Evolutionary conservation across 2,113 vertebrate species (phyloP).

Genomic region (Anguilla japonica): DNA sequence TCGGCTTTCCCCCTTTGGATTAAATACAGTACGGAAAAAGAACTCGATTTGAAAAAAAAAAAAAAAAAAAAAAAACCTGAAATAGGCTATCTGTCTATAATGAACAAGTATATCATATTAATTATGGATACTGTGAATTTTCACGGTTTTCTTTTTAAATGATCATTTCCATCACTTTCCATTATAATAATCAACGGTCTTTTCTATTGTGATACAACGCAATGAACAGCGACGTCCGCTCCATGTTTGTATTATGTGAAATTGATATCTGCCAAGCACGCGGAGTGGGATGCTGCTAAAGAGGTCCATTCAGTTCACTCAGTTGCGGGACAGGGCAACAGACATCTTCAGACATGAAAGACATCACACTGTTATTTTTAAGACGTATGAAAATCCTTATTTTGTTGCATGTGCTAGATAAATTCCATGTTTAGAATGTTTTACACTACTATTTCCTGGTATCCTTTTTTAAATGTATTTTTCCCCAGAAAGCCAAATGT

Average conservation of each 20-base stretch:
- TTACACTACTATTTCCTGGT: no score
- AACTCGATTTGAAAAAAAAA: neutral
- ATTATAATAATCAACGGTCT: neutral
- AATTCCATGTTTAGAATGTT: neutral
- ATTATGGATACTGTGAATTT: neutral
- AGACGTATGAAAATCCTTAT: neutral
- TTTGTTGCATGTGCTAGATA: neutral
- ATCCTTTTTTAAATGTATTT: no score
- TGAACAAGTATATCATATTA: neutral
- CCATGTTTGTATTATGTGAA: conserved; percentile 3
- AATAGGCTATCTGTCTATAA: neutral
- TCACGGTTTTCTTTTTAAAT: no score
- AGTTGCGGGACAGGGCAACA: neutral
- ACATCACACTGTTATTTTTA: neutral
- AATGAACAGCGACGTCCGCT: conserved; percentile 15
- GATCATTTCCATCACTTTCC: no score
- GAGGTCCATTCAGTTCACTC: neutral
- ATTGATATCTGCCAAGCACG: conserved; percentile 3
- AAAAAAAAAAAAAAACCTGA: neutral
- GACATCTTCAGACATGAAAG: neutral
- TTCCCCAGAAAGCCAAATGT: no score
- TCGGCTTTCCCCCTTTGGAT: conserved; percentile 36
- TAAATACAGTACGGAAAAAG: neutral
- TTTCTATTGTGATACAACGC: neutral
- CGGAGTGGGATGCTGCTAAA: neutral